Evolutionary conservation across 2,797 vertebrate species (phyloP).

Genomic region (Melanotaenia parkinsoni): DNA sequence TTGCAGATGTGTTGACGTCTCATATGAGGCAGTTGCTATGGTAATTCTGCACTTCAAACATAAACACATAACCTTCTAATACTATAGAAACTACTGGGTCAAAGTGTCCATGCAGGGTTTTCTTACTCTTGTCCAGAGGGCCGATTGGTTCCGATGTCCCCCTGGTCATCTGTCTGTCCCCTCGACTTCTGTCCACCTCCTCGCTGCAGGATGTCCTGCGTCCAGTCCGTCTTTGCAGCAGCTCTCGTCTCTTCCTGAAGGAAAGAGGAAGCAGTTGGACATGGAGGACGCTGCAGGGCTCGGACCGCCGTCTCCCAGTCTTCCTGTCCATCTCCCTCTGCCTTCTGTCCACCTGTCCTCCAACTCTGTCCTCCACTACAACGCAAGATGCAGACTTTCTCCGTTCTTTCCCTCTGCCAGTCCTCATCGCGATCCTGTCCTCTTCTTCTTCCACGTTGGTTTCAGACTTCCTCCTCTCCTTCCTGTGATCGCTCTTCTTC

Average conservation of each 20-base stretch:
- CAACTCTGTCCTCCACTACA: constrained; percentile 16
- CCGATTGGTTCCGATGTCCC: constrained; percentile 85
- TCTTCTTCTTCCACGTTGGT: constrained; percentile 27
- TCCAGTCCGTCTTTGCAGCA: constrained; percentile 39
- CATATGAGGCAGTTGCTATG: no score
- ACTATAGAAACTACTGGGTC: neutral
- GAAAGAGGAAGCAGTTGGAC: constrained; percentile 51
- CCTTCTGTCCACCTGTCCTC: constrained; percentile 13
- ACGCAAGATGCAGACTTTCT: constrained; percentile 32
- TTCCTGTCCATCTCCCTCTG: constrained; percentile 13
- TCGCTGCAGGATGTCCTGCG: constrained; percentile 35
- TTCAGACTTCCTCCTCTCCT: constrained; percentile 35
- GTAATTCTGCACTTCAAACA: neutral
- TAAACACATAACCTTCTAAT: neutral
- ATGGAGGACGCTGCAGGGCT: constrained; percentile 30
- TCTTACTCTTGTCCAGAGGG: constrained; percentile 80
- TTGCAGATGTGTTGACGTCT: no score
- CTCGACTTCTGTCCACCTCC: constrained; percentile 8
- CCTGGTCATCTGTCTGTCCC: constrained; percentile 48
- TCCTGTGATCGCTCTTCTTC: constrained; percentile 29
- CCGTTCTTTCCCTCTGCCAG: constrained; percentile 14
- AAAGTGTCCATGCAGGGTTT: neutral
- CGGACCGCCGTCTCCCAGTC: constrained; percentile 33
- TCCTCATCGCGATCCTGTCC: neutral
- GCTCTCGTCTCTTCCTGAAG: constrained; percentile 46